Evolutionary conservation across 2,113 vertebrate genomes (phyloP).

Genomic region (Lathamus discolor): DNA sequence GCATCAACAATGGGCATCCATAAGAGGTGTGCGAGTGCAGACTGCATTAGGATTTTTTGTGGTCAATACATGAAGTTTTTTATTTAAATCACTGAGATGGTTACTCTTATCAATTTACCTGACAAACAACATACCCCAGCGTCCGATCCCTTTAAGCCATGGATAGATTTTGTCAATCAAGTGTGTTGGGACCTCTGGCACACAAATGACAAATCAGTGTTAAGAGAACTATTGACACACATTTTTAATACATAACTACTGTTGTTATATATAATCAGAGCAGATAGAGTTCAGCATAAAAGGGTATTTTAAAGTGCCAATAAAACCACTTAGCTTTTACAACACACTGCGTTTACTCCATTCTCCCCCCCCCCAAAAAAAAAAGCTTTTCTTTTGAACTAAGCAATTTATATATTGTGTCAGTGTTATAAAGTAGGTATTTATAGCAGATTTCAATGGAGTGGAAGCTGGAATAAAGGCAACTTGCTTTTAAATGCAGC

Average conservation of each 20-base stretch:
- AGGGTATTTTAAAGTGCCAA: slow-evolving; percentile 65
- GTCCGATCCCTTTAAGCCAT: background rate
- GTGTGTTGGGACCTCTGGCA: background rate
- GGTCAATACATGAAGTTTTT: background rate
- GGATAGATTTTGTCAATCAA: background rate
- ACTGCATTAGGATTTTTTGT: background rate
- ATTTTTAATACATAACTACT: slow-evolving; percentile 65
- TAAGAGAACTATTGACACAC: slow-evolving; percentile 37
- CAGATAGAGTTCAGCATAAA: slow-evolving; percentile 57
- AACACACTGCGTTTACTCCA: background rate
- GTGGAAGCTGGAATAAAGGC: slow-evolving; percentile 42
- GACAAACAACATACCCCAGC: background rate
- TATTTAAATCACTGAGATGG: background rate
- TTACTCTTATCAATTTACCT: background rate
- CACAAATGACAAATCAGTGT: slow-evolving; percentile 1
- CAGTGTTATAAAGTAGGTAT: slow-evolving; percentile 57
- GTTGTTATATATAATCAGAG: slow-evolving; percentile 48
- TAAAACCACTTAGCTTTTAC: slow-evolving; percentile 70
- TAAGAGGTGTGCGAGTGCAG: background rate
- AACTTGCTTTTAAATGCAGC: slow-evolving; percentile 58
- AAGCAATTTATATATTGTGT: slow-evolving; percentile 43
- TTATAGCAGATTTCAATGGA: slow-evolving; percentile 59
- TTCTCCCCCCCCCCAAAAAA: background rate
- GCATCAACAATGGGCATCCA: background rate
- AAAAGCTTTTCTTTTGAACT: slow-evolving; percentile 68